Evolutionary conservation across 2,797 vertebrate genomes (phyloP), one percentile per base, ranked within the genome.

Genomic region (Squalus acanthias): DNA sequence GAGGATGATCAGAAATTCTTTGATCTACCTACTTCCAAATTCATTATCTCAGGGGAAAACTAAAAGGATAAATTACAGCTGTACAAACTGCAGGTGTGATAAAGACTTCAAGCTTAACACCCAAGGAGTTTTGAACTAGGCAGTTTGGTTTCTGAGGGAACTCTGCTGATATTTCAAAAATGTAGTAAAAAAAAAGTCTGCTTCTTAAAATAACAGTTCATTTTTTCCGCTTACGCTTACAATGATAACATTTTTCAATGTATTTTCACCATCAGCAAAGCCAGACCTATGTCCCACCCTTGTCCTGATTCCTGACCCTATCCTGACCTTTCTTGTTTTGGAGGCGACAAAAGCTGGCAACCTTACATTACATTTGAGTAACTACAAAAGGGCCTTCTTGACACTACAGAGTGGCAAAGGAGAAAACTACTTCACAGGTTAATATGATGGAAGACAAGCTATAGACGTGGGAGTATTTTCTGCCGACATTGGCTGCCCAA

Each of bases 11-110:
- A 93, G n/a, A 67, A 93, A 67, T 67, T 93, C 33, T 67, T 93
- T 93, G 33, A 93, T 93, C 91, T 67, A 92, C 6, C 63, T 22
- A 67, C 7, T 67, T 93, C 91, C 91, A 67, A 93, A 93, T 93
- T 93, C 67, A 93, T 93, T 93, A 67, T 15, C 63, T 67, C 29
- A 9, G 65, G 63, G 7, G 63, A 39, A 67, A 93, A 67, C 39
- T 65, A 93, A 93, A 67, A 67, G 17, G n/a, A n/a, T 65, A 92
- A 92, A 65, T 92, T 92, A 22, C 63, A 9, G 91, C 65, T 67
- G 91, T n/a, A 3, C n/a, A 67, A 67, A 67, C n/a, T 67, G 29
- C 17, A 67, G 63, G 33, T 91, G 89, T n/a, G 57, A n/a, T 87
- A 24, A 91, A 91, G 60, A 63, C 12, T 65, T 20, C 65, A 39